phyloP scores from a whole-genome alignment of 2,113 vertebrate species.

The Microtus richardsoni region DNA sequence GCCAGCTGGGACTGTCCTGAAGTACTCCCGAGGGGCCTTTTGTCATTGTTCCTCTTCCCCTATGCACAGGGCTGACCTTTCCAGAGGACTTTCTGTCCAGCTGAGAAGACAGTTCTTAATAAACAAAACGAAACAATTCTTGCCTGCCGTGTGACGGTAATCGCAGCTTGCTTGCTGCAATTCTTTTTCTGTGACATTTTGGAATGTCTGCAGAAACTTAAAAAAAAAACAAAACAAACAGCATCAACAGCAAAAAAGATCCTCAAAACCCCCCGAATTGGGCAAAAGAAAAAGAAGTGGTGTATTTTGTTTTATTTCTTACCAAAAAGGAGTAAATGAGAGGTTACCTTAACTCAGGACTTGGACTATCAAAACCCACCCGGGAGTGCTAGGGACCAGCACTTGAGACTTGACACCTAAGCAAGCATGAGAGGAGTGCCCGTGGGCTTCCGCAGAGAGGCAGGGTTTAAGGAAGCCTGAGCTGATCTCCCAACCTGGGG shows the following conservation, averaged over 20 bases:
- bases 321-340: slow-evolving; percentile 41
- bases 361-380: slow-evolving; percentile 68
- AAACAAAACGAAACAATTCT: slow-evolving; percentile 31
- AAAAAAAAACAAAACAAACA: not conserved
- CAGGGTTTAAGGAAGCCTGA: slow-evolving; percentile 76
- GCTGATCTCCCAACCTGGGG: slow-evolving; percentile 49
- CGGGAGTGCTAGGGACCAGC: slow-evolving; percentile 71
- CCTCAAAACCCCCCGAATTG: slow-evolving; percentile 50
- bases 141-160: slow-evolving; percentile 76
- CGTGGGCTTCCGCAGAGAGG: slow-evolving; percentile 45
- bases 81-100: slow-evolving; percentile 76
- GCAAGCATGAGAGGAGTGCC: slow-evolving; percentile 55
- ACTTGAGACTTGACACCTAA: slow-evolving; percentile 52
- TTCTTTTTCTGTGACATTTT: slow-evolving; percentile 80
- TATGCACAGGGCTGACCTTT: slow-evolving; percentile 73
- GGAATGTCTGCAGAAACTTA: slow-evolving; percentile 79
- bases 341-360: slow-evolving; percentile 53
- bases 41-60: slow-evolving; percentile 74
- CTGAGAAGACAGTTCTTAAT: slow-evolving; percentile 77
- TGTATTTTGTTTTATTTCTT: slow-evolving; percentile 8
- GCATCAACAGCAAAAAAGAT: not conserved
- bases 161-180: slow-evolving; percentile 73
- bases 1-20: slow-evolving; percentile 66
- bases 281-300: slow-evolving; percentile 67
- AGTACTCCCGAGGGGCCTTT: slow-evolving; percentile 73